phyloP scores from a whole-genome alignment of 2,888 invertebrate genomes.

The Troglohyphantes excavatus region DNA sequence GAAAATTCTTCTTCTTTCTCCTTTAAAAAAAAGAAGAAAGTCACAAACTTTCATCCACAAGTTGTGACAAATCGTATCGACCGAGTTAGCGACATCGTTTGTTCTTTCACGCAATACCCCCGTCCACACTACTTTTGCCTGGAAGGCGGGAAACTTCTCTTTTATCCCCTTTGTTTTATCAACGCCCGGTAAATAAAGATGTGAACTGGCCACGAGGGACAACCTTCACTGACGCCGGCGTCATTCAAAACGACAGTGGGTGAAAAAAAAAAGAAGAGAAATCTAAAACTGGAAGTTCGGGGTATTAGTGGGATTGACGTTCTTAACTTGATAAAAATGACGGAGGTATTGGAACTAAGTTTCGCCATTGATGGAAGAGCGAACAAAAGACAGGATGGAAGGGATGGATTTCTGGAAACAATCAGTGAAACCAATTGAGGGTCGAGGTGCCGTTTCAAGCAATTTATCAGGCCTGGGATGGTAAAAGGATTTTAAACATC shows the following conservation, averaged over 20 bases:
- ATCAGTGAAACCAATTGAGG: background rate
- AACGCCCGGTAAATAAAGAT: constrained; percentile 47
- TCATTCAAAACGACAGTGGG: constrained; percentile 28
- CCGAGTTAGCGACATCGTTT: constrained; percentile 50
- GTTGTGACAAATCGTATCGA: constrained; percentile 62
- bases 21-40: constrained; percentile 6
- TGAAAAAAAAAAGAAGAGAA: background rate
- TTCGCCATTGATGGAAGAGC: background rate
- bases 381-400: background rate
- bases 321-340: constrained; percentile 32
- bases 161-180: constrained; percentile 42
- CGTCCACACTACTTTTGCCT: background rate
- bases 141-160: constrained; percentile 28
- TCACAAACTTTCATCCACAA: constrained; percentile 30
- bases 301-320: constrained; percentile 18
- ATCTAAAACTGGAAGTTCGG: constrained; percentile 8
- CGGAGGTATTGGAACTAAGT: background rate
- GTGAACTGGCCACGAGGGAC: constrained; percentile 51
- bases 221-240: constrained; percentile 31
- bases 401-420: background rate
- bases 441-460: background rate
- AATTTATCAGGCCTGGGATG: background rate
- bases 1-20: background rate
- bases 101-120: constrained; percentile 40
- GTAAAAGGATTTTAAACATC: background rate